phyloP scores from a whole-genome alignment of 2,113 vertebrate genomes.

The Notechis scutatus region DNA sequence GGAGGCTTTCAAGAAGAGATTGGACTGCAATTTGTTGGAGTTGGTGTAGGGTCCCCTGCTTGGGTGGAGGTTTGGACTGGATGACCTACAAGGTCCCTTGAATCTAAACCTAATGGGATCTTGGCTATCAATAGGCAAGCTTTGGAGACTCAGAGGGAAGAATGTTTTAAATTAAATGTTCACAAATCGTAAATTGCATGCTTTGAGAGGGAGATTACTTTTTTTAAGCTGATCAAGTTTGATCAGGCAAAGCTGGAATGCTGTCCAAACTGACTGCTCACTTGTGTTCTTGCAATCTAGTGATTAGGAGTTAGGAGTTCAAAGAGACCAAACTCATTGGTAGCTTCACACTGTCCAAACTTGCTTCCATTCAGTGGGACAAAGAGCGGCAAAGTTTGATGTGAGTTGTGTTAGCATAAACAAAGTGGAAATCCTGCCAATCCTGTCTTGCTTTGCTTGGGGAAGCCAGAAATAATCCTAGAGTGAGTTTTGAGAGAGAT shows the following conservation, averaged over 20 bases:
- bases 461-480: neutral
- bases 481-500: neutral
- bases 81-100: too few species aligned
- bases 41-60: too few species aligned
- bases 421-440: neutral
- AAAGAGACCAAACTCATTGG: neutral
- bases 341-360: neutral
- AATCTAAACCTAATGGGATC: neutral
- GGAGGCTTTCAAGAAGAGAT: too few species aligned
- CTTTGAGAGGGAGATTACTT: neutral
- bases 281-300: neutral
- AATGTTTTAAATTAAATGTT: neutral
- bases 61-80: too few species aligned
- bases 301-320: neutral
- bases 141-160: neutral
- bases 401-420: neutral
- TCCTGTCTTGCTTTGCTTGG: neutral
- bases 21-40: too few species aligned
- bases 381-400: neutral
- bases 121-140: neutral
- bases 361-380: neutral
- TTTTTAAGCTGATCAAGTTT: neutral
- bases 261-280: neutral
- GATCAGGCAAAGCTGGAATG: neutral
- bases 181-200: neutral